Percentiles rank a stretch among this genome's conserved stretches.
Conservation (phyloP, 2,888 invertebrate species). For the Folsomia manolachei region DNA sequence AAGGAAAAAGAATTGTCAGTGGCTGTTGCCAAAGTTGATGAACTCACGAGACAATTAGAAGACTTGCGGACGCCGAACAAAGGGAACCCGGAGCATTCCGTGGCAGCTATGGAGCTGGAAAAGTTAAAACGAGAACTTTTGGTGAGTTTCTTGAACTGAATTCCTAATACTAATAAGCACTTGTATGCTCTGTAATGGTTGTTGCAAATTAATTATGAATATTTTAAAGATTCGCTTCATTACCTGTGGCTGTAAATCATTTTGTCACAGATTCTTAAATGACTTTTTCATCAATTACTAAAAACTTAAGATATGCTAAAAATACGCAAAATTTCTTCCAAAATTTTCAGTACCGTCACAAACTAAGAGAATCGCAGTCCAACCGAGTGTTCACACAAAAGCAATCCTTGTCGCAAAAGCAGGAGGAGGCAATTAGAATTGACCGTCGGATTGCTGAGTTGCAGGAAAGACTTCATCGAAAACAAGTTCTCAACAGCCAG, state of each 20-base stretch:
- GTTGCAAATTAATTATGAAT: too few relatives aligned
- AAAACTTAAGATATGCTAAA: too few relatives aligned
- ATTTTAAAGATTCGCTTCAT: too few relatives aligned
- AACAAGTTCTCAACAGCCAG: conserved; percentile 78
- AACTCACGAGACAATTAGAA: conserved; percentile 89
- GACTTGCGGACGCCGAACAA: conserved; percentile 65
- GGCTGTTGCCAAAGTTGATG: conserved; percentile 95
- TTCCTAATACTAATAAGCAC: too few relatives aligned
- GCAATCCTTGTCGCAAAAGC: conserved; percentile 79
- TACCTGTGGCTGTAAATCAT: too few relatives aligned
- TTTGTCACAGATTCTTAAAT: too few relatives aligned
- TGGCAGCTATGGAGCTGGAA: conserved; percentile 82
- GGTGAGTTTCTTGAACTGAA: conserved; percentile 61
- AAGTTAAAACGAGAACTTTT: conserved; percentile 87
- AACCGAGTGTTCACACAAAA: conserved; percentile 83
- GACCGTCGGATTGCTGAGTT: conserved; percentile 91
- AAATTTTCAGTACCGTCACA: conserved; percentile 82
- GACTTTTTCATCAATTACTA: too few relatives aligned
- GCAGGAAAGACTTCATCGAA: conserved; percentile 84
- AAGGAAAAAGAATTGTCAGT: conserved; percentile 94
- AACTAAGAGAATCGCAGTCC: conserved; percentile 91
- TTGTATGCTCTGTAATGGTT: too few relatives aligned
- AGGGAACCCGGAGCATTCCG: conserved; percentile 51
- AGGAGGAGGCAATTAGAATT: conserved; percentile 87
- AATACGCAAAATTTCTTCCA: not conserved